These are phyloP conservation scores for Centruroides sculpturatus DNA, from an alignment of 1,140 invertebrate species.

Conservation along the genomic window DNA sequence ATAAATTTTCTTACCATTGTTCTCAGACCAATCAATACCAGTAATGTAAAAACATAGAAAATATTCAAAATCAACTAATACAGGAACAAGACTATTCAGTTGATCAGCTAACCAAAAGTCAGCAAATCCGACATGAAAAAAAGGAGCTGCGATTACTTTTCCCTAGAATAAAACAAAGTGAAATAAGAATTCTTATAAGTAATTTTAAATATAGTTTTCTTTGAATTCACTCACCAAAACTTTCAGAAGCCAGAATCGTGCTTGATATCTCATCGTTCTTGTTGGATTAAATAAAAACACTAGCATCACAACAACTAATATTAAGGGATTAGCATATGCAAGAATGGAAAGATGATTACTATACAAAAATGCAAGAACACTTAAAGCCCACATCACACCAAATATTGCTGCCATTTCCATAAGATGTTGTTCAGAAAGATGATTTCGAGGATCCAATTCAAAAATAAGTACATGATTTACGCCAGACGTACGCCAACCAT, in stretches of 20 bases:
- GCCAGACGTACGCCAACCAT: slow-evolving; percentile 95
- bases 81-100: slow-evolving; percentile 78
- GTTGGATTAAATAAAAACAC: slow-evolving; percentile 83
- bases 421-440: slow-evolving; percentile 84
- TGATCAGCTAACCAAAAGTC: slow-evolving; percentile 99
- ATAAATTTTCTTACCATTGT: slow-evolving; percentile 12
- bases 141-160: slow-evolving; percentile 76
- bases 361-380: slow-evolving; percentile 55
- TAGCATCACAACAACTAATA: slow-evolving; percentile 70
- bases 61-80: slow-evolving; percentile 88
- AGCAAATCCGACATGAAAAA: slow-evolving; percentile 90
- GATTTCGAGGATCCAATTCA: slow-evolving; percentile 93
- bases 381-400: slow-evolving; percentile 86
- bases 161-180: slow-evolving; percentile 34
- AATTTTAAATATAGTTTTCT: neutral
- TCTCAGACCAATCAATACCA: slow-evolving; percentile 25
- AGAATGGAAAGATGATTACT: slow-evolving; percentile 75
- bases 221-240: slow-evolving; percentile 32
- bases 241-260: slow-evolving; percentile 47
- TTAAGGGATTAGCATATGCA: slow-evolving; percentile 75
- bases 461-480: slow-evolving; percentile 99
- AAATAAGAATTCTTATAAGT: neutral
- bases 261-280: slow-evolving; percentile 80
- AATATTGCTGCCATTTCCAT: slow-evolving; percentile 92
- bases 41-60: slow-evolving; percentile 48